phyloP scores from a whole-genome alignment of 2,113 vertebrate genomes.

The Festucalex cinctus region DNA sequence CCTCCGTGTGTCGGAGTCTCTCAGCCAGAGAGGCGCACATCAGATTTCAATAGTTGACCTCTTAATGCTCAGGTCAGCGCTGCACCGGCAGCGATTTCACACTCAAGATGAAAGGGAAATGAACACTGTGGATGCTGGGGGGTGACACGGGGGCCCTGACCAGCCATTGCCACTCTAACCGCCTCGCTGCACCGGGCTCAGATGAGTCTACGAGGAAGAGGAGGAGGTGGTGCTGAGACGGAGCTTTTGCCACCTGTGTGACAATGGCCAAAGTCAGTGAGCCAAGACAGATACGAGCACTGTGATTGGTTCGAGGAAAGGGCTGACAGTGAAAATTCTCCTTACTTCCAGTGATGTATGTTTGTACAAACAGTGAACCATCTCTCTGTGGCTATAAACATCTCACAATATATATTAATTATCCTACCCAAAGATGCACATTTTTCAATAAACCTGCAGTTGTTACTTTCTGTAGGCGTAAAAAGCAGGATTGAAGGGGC shows the following conservation, averaged over 20 bases:
- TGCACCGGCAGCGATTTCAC: conserved; percentile 78
- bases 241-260: conserved; percentile 50
- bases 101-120: conserved; percentile 82
- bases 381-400: too few species aligned
- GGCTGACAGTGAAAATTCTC: conserved; percentile 1
- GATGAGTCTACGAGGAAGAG: conserved; percentile 21
- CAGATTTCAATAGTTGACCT: conserved; percentile 81
- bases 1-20: conserved; percentile 71
- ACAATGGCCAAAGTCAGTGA: conserved; percentile 28
- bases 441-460: too few species aligned
- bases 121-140: conserved; percentile 68
- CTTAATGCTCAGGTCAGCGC: conserved; percentile 77
- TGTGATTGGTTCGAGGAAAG: background rate
- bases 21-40: conserved; percentile 73
- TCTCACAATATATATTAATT: too few species aligned
- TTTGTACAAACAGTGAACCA: background rate
- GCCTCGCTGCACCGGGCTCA: conserved; percentile 62
- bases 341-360: background rate
- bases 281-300: conserved; percentile 9
- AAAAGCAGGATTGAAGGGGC: too few species aligned
- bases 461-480: too few species aligned
- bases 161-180: conserved; percentile 50
- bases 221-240: conserved; percentile 35
- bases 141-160: conserved; percentile 69
- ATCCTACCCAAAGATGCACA: too few species aligned